Evolutionary conservation across 2,797 vertebrate genomes (phyloP), one percentile per base, ranked within the genome.

Genomic region (Aldrovandia affinis): DNA sequence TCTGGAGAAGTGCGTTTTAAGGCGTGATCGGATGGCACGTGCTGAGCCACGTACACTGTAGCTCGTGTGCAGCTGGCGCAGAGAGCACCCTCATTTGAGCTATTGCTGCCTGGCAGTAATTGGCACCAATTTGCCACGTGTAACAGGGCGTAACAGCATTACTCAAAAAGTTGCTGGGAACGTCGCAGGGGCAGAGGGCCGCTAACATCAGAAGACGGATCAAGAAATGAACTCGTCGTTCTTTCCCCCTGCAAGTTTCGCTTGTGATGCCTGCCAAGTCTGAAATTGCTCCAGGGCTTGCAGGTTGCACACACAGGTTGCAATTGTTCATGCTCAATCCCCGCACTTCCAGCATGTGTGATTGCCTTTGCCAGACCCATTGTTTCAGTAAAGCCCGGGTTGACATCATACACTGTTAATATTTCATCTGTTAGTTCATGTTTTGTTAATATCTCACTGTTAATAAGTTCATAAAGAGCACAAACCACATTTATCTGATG

Each of bases 331-430:
- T 54, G n/a, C 47, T 52, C 61, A 73, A 20, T 75, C 54, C 33
- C 28, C 3, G 25, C 39, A 73, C 8, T n/a, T 77, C 3, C 9
- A 28, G 75, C 39, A 50, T n/a, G 47, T 78, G 15, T 36, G n/a
- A 22, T 70, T 18, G 18, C 33, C 15, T 70, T 36, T 39, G 30
- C 33, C 18, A 70, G 33, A 36, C 33, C 30, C 18, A 25, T 65
- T 81, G 39, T 61, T 30, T 75, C 54, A 54, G 65, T 63, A 81
- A 54, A 55, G 39, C 61, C 33, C 25, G 52, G n/a, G 54, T 47
- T 65, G 30, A 70, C 30, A n/a, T n/a, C 68, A 28, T 20, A 83
- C 55, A 86, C 87, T 86, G 88, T 89, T 86, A 95, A 95, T 95
- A 93, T 96, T 96, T 95, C 94, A 96, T 95, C 65, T n/a, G n/a